Base-by-base conservation (phyloP, 2,797 vertebrate species). In the Intellagama lesueurii region DNA sequence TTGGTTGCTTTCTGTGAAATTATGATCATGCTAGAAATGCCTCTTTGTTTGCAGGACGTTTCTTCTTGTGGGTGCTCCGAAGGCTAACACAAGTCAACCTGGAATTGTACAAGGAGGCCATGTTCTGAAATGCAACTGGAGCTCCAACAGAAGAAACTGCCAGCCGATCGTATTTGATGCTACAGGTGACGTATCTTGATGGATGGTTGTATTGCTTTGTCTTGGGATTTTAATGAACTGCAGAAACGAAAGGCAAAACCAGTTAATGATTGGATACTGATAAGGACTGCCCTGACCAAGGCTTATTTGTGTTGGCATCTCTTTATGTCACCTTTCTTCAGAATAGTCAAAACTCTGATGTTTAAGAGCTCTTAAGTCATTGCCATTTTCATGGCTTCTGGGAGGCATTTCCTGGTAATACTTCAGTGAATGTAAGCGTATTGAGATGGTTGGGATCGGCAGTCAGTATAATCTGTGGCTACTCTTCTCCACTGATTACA, bases 1-100 rank as follows among this genome's bases (percentile, higher is more conserved):
- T 22, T 6, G 24, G 8, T 82, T 47, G 30, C 32, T 56, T 24
- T 82, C 2, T 7, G 22, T 0, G 0, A 2, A 76, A 64, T 81
- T 30, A n/a, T 30, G 12, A 64, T 4, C 75, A 35, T n/a, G 90
- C 30, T 92, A 16, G 0, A 90, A 82, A 16, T 6, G 3, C 81
- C 35, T 60, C 0, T 60, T 86, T 89, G 16, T 8, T 66, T 91
- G 32, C 93, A 96, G 97, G 91, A 93, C 94, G 4, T 98, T 92
- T 91, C 95, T 98, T 73, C 95, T 98, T 56, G 96, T 97, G 87
- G 97, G 97, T 73, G 97, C 97, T 78, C 97, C 97, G 0, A 98
- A 97, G 93, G 97, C 97, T 19, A 98, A 98, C 92, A 98, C 97
- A 7, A 96, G 94, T 1, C 97, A 98, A 86, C 96, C 95, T 26